These are phyloP conservation scores for Euborellia annulipes DNA, from an alignment of 1,140 invertebrate species.

Conservation along the genomic window DNA sequence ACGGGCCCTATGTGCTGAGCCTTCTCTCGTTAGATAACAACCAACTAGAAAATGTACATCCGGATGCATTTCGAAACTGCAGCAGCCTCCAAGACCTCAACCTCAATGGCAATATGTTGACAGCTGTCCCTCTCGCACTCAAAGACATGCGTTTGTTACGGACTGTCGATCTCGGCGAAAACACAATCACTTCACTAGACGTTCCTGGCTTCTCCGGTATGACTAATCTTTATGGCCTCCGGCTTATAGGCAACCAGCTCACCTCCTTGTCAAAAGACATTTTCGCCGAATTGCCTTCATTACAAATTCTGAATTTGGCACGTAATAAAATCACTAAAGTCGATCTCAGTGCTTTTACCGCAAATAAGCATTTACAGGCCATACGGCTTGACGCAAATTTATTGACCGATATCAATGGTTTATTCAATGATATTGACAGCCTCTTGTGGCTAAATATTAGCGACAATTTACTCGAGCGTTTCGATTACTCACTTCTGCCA, in stretches of 20 bases:
- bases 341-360: conserved; percentile 66
- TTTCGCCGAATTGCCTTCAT: conserved; percentile 60
- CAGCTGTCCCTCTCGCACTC: conserved; percentile 53
- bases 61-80: conserved; percentile 66
- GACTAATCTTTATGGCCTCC: conserved; percentile 59
- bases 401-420: conserved; percentile 64
- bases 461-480: conserved; percentile 76
- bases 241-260: conserved; percentile 74
- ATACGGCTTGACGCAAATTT: conserved; percentile 74
- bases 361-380: conserved; percentile 62
- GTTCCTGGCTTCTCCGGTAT: conserved; percentile 68
- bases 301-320: conserved; percentile 79
- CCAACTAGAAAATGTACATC: conserved; percentile 52
- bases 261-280: conserved; percentile 67
- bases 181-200: conserved; percentile 55
- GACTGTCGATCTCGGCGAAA: conserved; percentile 67
- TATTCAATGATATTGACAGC: conserved; percentile 66
- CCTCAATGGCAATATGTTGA: conserved; percentile 63
- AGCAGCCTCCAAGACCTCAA: conserved; percentile 63
- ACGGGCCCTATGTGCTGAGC: conserved; percentile 61
- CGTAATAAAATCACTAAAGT: conserved; percentile 66
- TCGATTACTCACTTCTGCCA: conserved; percentile 78
- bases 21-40: conserved; percentile 67
- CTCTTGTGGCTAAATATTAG: conserved; percentile 82
- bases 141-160: conserved; percentile 55